phyloP scores from a whole-genome alignment of 2,888 invertebrate genomes.

The Odontomyia ornata region DNA sequence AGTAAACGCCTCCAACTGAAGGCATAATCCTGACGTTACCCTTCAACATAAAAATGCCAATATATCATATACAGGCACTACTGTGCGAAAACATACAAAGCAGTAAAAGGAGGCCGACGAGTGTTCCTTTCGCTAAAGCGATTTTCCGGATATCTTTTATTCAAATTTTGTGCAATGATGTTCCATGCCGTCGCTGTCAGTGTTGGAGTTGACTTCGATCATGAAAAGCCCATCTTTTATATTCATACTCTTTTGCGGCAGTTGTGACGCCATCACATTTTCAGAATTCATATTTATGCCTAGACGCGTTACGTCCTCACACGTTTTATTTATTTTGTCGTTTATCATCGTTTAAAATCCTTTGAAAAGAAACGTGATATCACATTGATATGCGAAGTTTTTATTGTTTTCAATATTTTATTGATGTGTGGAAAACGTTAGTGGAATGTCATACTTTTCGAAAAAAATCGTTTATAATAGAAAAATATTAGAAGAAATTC shows the following conservation, averaged over 20 bases:
- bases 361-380: slow-evolving; percentile 33
- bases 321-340: slow-evolving; percentile 35
- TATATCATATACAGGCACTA: slow-evolving; percentile 26
- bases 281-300: slow-evolving; percentile 29
- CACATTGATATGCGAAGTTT: slow-evolving; percentile 39
- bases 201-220: slow-evolving; percentile 28
- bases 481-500: too few species aligned
- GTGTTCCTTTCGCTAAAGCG: neutral
- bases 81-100: neutral
- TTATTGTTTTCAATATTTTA: slow-evolving; percentile 41
- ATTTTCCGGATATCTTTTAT: slow-evolving; percentile 32
- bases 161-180: slow-evolving; percentile 38
- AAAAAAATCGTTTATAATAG: neutral
- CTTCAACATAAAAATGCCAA: slow-evolving; percentile 32
- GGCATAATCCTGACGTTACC: slow-evolving; percentile 29
- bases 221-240: slow-evolving; percentile 31
- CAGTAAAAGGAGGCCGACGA: neutral
- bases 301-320: slow-evolving; percentile 29
- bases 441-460: slow-evolving; percentile 29
- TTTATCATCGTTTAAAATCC: slow-evolving; percentile 44
- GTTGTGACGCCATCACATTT: slow-evolving; percentile 26
- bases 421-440: slow-evolving; percentile 24
- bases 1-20: slow-evolving; percentile 19
- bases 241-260: slow-evolving; percentile 27
- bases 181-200: neutral